phyloP scores from a whole-genome alignment of 2,113 vertebrate species.

The Lepus americanus region DNA sequence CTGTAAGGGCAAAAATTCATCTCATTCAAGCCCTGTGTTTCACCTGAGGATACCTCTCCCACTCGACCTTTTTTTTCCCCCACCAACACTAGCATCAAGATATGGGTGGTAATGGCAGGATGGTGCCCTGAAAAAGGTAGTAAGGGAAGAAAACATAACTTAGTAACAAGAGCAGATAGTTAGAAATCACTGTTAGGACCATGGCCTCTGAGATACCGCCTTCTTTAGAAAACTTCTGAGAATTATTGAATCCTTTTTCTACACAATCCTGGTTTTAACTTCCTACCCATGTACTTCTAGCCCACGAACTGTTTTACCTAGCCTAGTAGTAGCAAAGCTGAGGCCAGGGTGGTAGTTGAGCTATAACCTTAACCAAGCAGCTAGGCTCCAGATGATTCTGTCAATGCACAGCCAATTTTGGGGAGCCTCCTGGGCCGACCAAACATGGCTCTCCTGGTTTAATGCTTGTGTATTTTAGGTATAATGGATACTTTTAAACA shows the following conservation, averaged over 20 bases:
- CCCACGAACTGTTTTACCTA: neutral
- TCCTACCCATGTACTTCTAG: neutral
- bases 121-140: neutral
- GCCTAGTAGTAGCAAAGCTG: neutral
- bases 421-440: neutral
- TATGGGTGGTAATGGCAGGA: neutral
- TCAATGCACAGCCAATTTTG: neutral
- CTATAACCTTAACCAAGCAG: neutral
- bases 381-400: neutral
- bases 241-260: neutral
- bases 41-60: neutral
- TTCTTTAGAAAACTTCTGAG: neutral
- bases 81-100: neutral
- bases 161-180: neutral
- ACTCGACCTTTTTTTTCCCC: neutral
- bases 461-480: neutral
- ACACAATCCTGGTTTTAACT: neutral
- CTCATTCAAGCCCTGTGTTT: neutral
- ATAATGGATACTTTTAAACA: too few species aligned
- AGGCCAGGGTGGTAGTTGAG: neutral
- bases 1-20: neutral
- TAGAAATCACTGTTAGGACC: neutral
- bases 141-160: neutral
- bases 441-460: neutral
- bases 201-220: neutral